These are phyloP conservation scores for Amphipyra berbera DNA, from an alignment of 2,888 invertebrate species.

Conservation along the genomic window DNA sequence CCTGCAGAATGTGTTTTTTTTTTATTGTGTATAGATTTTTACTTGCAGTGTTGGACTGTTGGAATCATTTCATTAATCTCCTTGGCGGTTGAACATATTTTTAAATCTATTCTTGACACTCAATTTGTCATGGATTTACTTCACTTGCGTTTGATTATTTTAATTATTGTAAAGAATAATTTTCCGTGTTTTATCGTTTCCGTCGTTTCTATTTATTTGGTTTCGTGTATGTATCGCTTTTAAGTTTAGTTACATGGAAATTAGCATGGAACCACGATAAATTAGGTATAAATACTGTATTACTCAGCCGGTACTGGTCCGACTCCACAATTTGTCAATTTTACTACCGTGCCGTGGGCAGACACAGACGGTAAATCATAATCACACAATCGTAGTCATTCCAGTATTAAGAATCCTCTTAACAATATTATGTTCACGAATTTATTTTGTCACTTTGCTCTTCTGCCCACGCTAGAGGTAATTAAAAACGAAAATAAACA, in stretches of 20 bases:
- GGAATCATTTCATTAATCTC: slow-evolving; percentile 51
- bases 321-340: slow-evolving; percentile 73
- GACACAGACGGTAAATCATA: slow-evolving; percentile 70
- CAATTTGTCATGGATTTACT: slow-evolving; percentile 46
- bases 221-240: slow-evolving; percentile 27
- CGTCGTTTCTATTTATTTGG: slow-evolving; percentile 44
- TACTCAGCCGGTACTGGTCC: slow-evolving; percentile 63
- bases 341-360: slow-evolving; percentile 71
- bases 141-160: slow-evolving; percentile 41
- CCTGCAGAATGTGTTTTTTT: slow-evolving; percentile 43
- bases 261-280: slow-evolving; percentile 65
- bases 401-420: slow-evolving; percentile 61
- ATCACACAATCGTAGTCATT: slow-evolving; percentile 66
- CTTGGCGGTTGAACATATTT: slow-evolving; percentile 51
- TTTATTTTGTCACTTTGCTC: slow-evolving; percentile 85
- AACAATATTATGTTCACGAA: slow-evolving; percentile 69
- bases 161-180: slow-evolving; percentile 45
- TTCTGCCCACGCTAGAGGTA: slow-evolving; percentile 85
- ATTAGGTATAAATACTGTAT: slow-evolving; percentile 66
- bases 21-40: slow-evolving; percentile 51
- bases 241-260: slow-evolving; percentile 54
- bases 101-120: slow-evolving; percentile 48
- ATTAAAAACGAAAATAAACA: slow-evolving; percentile 91
- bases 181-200: slow-evolving; percentile 36
- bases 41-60: slow-evolving; percentile 23